These are phyloP conservation scores for Drosophila buzzatii DNA, from an alignment of 2,888 invertebrate species.

Conservation along the genomic window DNA sequence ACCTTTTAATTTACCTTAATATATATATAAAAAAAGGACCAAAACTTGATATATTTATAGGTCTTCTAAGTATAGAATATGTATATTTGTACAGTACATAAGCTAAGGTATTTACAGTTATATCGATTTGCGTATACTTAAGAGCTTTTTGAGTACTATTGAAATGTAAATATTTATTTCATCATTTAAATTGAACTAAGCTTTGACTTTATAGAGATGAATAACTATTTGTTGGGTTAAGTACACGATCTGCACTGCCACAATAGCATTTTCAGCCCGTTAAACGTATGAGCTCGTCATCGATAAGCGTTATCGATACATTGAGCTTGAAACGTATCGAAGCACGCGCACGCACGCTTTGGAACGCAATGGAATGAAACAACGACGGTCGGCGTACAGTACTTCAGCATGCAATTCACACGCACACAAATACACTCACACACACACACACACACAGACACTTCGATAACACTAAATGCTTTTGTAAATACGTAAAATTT, in stretches of 20 bases:
- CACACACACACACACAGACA: slow-evolving; percentile 18
- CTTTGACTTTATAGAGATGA: slow-evolving; percentile 8
- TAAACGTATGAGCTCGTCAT: slow-evolving; percentile 16
- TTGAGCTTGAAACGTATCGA: slow-evolving; percentile 27
- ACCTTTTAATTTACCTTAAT: slow-evolving; percentile 9
- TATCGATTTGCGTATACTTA: slow-evolving; percentile 6
- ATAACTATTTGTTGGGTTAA: slow-evolving; percentile 29
- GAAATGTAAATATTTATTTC: slow-evolving; percentile 6
- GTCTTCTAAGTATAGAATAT: neutral
- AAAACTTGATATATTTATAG: neutral
- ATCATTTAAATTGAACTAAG: slow-evolving; percentile 9
- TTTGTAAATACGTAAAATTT: slow-evolving; percentile 48
- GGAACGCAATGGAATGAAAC: slow-evolving; percentile 64
- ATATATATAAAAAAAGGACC: neutral
- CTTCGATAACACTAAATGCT: slow-evolving; percentile 35
- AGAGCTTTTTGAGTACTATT: slow-evolving; percentile 1
- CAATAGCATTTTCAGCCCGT: slow-evolving; percentile 46
- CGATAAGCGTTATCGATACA: slow-evolving; percentile 20
- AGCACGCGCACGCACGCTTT: slow-evolving; percentile 56
- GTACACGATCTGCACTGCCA: slow-evolving; percentile 48
- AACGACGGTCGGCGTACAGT: slow-evolving; percentile 28
- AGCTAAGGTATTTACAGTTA: slow-evolving; percentile 10
- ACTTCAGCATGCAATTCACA: slow-evolving; percentile 53
- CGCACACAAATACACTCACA: slow-evolving; percentile 15
- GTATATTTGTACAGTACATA: slow-evolving; percentile 5